Conservation (phyloP, 2,113 vertebrate species). For the Ginglymostoma cirratum region DNA sequence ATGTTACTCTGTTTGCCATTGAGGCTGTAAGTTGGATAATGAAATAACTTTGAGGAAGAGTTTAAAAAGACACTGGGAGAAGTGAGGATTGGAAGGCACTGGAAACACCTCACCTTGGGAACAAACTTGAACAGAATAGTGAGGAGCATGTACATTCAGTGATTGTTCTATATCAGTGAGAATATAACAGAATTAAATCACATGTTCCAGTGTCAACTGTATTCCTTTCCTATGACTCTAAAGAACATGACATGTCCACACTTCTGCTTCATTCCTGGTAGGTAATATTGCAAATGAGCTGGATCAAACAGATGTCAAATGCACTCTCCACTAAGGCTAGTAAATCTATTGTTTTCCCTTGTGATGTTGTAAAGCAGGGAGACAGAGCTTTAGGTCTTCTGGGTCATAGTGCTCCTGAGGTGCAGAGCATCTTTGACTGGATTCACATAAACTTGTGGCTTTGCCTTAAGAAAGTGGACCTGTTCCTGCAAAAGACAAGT, state of each 20-base stretch:
- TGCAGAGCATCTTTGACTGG: neutral
- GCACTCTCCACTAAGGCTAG: neutral
- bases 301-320: neutral
- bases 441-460: neutral
- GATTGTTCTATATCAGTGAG: neutral
- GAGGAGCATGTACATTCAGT: neutral
- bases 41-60: neutral
- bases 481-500: neutral
- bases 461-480: neutral
- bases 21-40: neutral
- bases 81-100: neutral
- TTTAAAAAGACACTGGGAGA: neutral
- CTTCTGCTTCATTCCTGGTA: neutral
- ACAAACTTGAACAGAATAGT: neutral
- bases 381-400: neutral
- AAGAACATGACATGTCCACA: neutral
- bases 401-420: neutral
- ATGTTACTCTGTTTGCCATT: neutral
- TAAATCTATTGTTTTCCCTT: neutral
- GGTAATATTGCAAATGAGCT: neutral
- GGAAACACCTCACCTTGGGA: neutral
- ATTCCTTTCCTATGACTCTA: neutral
- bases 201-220: neutral
- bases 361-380: neutral
- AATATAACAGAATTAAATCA: neutral